Conservation (phyloP, 2,113 vertebrate genomes). For the Salvelinus namaycush region DNA sequence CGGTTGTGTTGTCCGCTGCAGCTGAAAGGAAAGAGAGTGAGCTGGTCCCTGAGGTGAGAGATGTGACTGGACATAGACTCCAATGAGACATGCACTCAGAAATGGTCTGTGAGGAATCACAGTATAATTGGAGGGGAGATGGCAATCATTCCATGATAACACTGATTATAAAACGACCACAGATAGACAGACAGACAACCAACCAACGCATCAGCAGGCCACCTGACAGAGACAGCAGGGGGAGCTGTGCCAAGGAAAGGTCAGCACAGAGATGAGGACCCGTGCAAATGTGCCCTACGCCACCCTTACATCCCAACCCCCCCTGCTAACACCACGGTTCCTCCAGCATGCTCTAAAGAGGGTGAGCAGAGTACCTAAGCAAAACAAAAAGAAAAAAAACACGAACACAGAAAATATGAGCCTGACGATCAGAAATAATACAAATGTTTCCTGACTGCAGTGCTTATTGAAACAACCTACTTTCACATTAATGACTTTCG, state of each 20-base stretch:
- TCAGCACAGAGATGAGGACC: constrained; percentile 20
- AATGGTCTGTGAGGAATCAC: constrained; percentile 1
- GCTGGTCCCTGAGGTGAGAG: constrained; percentile 67
- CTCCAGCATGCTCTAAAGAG: constrained; percentile 7
- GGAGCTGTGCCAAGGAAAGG: constrained; percentile 28
- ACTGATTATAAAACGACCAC: constrained; percentile 9
- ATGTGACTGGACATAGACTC: constrained; percentile 47
- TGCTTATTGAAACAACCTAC: not conserved
- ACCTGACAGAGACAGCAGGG: constrained; percentile 54
- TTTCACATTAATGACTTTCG: too few relatives aligned
- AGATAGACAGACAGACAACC: constrained; percentile 40
- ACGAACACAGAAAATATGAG: constrained; percentile 4
- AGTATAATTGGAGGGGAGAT: constrained; percentile 38
- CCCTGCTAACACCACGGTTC: not conserved
- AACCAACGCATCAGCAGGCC: constrained; percentile 15
- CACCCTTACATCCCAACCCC: not conserved
- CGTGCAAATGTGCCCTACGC: constrained; percentile 21
- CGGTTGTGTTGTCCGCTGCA: constrained; percentile 41
- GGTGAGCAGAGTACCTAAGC: not conserved
- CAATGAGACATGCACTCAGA: constrained; percentile 62
- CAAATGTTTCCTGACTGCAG: not conserved
- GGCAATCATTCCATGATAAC: constrained; percentile 45
- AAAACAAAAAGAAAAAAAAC: constrained; percentile 7
- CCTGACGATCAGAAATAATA: not conserved
- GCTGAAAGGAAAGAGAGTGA: constrained; percentile 67